Conservation (phyloP, 1,140 invertebrate genomes). For the Grapholita molesta region DNA sequence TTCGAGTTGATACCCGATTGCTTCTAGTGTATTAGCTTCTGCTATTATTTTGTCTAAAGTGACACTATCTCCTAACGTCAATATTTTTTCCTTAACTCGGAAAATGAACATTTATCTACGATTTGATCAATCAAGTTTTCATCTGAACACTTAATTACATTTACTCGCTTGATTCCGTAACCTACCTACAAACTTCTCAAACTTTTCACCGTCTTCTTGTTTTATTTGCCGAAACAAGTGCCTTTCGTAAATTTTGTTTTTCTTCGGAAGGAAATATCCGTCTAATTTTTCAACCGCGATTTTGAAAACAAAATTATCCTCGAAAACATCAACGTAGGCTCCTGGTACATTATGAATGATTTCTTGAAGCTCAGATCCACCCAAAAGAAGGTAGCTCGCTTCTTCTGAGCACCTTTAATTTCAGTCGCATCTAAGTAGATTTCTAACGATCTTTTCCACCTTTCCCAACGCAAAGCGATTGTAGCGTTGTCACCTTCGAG, state of each 20-base stretch:
- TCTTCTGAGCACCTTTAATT: constrained; percentile 18
- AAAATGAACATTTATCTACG: constrained; percentile 6
- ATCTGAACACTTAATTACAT: not conserved
- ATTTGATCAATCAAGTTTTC: constrained; percentile 19
- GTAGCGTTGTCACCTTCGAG: constrained; percentile 4
- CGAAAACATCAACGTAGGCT: constrained; percentile 21
- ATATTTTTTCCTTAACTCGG: constrained; percentile 20
- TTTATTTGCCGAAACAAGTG: too few species aligned
- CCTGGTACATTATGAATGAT: constrained; percentile 30
- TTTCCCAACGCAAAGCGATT: constrained; percentile 5
- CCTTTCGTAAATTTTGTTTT: constrained; percentile 23
- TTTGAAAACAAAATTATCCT: constrained; percentile 24
- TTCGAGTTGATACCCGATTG: constrained; percentile 9
- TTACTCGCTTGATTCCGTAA: not conserved
- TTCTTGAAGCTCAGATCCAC: constrained; percentile 30
- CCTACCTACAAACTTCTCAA: too few species aligned
- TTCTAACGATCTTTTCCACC: not conserved
- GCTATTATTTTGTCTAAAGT: constrained; percentile 17
- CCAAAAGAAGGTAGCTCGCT: constrained; percentile 28
- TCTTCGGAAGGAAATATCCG: constrained; percentile 34
- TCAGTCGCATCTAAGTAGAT: constrained; percentile 6
- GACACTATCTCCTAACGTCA: constrained; percentile 13
- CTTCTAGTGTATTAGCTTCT: constrained; percentile 20
- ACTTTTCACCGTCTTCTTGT: too few species aligned
- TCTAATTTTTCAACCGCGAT: constrained; percentile 33